Evolutionary conservation across 30 jellyfish, hydroid and myxozoan genomes (phyloP).

Genomic region (Aurelia coerulea): DNA sequence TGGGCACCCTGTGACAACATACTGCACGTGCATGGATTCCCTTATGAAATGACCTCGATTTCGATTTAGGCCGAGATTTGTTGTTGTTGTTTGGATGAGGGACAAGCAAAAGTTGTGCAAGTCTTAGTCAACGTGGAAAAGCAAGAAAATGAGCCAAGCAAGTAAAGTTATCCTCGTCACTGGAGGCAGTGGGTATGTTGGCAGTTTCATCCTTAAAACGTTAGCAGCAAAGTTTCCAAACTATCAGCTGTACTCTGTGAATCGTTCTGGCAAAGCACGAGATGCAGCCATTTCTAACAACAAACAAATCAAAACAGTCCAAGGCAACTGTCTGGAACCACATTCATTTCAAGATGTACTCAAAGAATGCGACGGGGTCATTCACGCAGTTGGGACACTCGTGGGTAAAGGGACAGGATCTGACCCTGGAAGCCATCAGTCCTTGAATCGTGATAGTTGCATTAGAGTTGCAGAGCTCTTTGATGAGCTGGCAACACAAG

Average conservation of each 20-base stretch:
- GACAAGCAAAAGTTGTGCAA: too few species aligned
- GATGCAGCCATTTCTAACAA: slow-evolving; percentile 36
- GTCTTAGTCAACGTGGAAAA: too few species aligned
- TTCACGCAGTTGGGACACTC: slow-evolving; percentile 70
- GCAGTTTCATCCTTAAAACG: slow-evolving; percentile 61
- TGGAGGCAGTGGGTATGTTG: slow-evolving; percentile 79
- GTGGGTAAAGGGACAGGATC: slow-evolving; percentile 73
- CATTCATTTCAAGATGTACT: slow-evolving; percentile 48
- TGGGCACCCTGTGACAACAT: too few species aligned
- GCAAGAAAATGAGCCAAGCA: too few species aligned
- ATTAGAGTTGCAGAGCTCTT: slow-evolving; percentile 60
- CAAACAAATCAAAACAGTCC: slow-evolving; percentile 29
- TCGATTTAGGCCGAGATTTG: too few species aligned
- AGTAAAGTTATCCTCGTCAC: slow-evolving; percentile 61
- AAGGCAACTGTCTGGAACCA: slow-evolving; percentile 76
- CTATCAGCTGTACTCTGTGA: slow-evolving; percentile 54
- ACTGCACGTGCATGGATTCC: too few species aligned
- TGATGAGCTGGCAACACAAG: slow-evolving; percentile 44
- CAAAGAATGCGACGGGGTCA: slow-evolving; percentile 65
- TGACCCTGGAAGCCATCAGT: slow-evolving; percentile 74
- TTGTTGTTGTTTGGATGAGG: not conserved
- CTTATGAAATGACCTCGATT: too few species aligned
- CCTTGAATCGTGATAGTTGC: slow-evolving; percentile 73
- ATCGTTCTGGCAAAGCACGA: slow-evolving; percentile 66
- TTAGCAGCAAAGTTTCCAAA: slow-evolving; percentile 63